Base-by-base conservation (phyloP, 2,113 vertebrate species). In the Larimichthys crocea region DNA sequence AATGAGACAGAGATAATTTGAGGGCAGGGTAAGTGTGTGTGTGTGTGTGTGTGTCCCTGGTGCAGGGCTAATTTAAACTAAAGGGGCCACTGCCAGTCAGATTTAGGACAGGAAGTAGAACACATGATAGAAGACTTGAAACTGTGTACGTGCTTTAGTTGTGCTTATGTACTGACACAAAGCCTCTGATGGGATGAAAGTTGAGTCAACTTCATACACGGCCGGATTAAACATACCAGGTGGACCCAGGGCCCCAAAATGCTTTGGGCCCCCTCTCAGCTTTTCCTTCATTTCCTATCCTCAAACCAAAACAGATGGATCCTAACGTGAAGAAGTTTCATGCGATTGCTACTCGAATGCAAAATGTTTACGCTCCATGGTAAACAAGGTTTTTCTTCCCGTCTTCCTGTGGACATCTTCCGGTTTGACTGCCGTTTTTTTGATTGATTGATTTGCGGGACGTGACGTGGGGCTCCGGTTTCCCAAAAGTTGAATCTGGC, bases 71-170 rank as follows among this genome's bases (percentile, higher is more conserved):
- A 93, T 93, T 94, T 86, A 61, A 77, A 81, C 56, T 87, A 90
- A 94, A 93, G 88, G 83, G 92, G 87, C 76, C 91, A 89, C 24
- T 67, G 76, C 14, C 87, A 82, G 73, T 89, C 83, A 65, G 53
- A 93, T 89, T 90, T 93, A 91, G 93, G 76, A 74, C 91, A 89
- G 79, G 76, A 93, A 90, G 67, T 92, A 61, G 92, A 91, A 80
- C 92, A 87, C 17, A 83, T 80, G 73, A 86, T 24, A 60, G 29
- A 85, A 55, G 46, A 60, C 26, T 63, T 29, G 57, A 42, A 65
- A 55, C 61, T 44, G 42, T 46, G 56, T 50, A 31, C 20, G 26
- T 15, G 31, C 4, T 63, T 26, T 4, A 44, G 1, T 14, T 56
- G n/a, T 64, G 24, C 17, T 17, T 77, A 56, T 72, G 56, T 79